Percentiles rank a stretch among this genome's conserved stretches.
Evolutionary conservation across 2,113 vertebrate species (phyloP).

Genomic region (Campylomormyrus numenius): DNA sequence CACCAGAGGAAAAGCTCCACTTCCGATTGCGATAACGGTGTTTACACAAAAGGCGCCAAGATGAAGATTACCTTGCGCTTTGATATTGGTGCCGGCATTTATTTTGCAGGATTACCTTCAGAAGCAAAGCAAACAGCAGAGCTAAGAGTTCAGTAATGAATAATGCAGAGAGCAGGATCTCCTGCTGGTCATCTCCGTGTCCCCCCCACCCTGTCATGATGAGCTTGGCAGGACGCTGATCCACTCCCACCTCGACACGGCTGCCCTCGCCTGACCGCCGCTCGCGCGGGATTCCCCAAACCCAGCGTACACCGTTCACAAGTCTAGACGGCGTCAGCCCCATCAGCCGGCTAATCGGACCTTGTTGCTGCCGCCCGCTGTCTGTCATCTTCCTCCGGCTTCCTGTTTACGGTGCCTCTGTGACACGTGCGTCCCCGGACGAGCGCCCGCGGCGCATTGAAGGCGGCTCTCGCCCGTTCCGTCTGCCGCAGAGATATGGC

Average conservation of each 20-base stretch:
- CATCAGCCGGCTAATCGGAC: not conserved
- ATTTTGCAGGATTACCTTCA: not conserved
- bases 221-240: not conserved
- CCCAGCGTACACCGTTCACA: not conserved
- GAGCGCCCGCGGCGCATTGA: not conserved
- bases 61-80: not conserved
- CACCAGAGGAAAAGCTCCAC: not conserved
- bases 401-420: not conserved
- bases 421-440: not conserved
- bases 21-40: not conserved
- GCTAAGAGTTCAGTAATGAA: not conserved
- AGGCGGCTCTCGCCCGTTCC: not conserved
- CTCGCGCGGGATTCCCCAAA: not conserved
- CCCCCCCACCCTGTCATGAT: not conserved
- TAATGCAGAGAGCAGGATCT: not conserved
- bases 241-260: not conserved
- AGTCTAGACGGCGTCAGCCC: not conserved
- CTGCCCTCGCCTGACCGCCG: not conserved
- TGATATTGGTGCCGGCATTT: not conserved
- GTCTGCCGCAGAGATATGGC: not conserved
- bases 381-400: not conserved
- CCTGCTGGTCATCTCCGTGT: not conserved
- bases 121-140: conserved; percentile 3
- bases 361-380: not conserved
- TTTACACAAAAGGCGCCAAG: not conserved